phyloP scores from a whole-genome alignment of 2,797 vertebrate species.

The Kryptopterus vitreolus region DNA sequence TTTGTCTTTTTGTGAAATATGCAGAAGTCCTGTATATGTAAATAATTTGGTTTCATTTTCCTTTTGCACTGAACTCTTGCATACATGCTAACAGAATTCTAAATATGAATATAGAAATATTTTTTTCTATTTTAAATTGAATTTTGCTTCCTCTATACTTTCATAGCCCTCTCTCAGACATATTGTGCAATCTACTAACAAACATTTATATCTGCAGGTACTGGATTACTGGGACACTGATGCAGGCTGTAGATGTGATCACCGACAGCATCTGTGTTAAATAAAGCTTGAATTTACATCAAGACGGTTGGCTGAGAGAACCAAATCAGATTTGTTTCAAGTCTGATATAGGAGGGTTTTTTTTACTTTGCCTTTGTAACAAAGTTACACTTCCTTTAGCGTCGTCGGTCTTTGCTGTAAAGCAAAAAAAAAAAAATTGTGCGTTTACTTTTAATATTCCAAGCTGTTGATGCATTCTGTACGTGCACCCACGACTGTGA shows the following conservation, averaged over 20 bases:
- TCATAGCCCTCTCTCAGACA: no score
- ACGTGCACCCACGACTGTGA: conserved; percentile 56
- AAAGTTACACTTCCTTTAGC: conserved; percentile 64
- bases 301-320: conserved; percentile 66
- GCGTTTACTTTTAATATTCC: conserved; percentile 72
- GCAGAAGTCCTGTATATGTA: no score
- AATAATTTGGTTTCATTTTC: no score
- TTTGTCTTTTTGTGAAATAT: no score
- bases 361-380: conserved; percentile 66
- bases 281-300: conserved; percentile 71
- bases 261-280: conserved; percentile 52
- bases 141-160: no score
- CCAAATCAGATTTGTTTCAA: conserved; percentile 68
- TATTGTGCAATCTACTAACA: not conserved
- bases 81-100: no score
- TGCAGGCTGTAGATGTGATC: conserved; percentile 55
- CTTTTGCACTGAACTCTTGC: no score
- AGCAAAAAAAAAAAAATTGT: conserved; percentile 49
- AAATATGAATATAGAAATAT: no score
- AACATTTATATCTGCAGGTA: conserved; percentile 68
- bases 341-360: no score
- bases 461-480: conserved; percentile 67
- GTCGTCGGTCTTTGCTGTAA: conserved; percentile 59
- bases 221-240: conserved; percentile 83
- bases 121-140: no score